phyloP scores from a whole-genome alignment of 2,113 vertebrate genomes.

The Tachysurus fulvidraco region DNA sequence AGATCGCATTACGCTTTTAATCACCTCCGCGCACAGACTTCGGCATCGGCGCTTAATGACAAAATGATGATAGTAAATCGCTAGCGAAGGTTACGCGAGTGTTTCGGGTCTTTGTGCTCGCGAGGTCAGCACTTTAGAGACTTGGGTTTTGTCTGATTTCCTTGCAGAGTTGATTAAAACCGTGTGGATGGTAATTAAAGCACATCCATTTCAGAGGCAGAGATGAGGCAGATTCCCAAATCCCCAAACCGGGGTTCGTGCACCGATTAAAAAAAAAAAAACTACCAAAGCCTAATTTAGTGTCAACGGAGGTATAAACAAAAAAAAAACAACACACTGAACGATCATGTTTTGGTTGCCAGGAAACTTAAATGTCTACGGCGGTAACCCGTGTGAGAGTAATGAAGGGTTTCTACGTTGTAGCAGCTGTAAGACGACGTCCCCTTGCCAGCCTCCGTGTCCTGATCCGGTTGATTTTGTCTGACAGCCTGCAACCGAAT shows the following conservation, averaged over 20 bases:
- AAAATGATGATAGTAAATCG: conserved; percentile 20
- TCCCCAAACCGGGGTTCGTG: background rate
- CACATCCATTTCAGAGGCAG: background rate
- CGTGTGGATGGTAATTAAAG: conserved; percentile 2
- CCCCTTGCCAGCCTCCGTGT: background rate
- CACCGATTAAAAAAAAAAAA: background rate
- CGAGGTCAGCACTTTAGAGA: conserved; percentile 30
- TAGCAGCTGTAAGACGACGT: background rate
- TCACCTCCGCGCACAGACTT: background rate
- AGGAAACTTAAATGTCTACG: background rate
- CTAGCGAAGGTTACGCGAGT: background rate
- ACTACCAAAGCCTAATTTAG: background rate
- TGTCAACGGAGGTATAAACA: background rate
- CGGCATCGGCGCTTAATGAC: background rate
- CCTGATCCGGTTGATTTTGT: no score
- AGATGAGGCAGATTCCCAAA: background rate
- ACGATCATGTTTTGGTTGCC: background rate
- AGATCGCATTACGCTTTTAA: background rate
- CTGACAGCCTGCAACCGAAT: no score
- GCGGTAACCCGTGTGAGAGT: background rate
- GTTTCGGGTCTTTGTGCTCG: background rate
- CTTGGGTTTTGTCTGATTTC: conserved; percentile 31
- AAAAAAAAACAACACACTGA: background rate
- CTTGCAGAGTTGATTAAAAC: conserved; percentile 16
- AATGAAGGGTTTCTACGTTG: background rate